Base-by-base conservation (phyloP, 2,113 vertebrate genomes). In the Aegotheles bennettii region DNA sequence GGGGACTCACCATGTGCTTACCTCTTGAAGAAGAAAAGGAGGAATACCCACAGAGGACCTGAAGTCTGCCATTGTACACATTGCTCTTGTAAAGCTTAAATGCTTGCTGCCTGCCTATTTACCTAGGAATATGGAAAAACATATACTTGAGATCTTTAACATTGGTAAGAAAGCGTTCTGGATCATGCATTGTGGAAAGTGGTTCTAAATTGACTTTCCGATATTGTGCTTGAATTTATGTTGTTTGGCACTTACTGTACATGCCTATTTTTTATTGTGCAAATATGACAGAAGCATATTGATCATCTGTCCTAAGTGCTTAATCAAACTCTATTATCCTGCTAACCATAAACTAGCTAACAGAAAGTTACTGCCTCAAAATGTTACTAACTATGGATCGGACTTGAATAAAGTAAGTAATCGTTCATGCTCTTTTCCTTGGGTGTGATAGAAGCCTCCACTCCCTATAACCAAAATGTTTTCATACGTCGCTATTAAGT, bases 241-340 rank as follows among this genome's bases (percentile, higher is more conserved):
- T 95, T 96, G 67, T 70, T 97, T 94, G 82, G 65, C 65, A 65
- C 59, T 94, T 57, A 43, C 76, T 94, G 63, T 93, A 83, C 24
- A 28, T 90, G 78, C 45, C 60, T 57, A 38, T 88, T 93, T 98
- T 97, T 98, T 89, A 95, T 94, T 97, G 87, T 95, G 70, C 94
- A 97, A 97, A 98, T 98, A 97, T 97, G 96, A 97, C 94, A 97
- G 94, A 94, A 83, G 73, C 48, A n/a, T 95, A 98, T 98, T 94
- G 96, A 98, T 97, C 90, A 78, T 15, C 70, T 93, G 73, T 87
- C 84, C 87, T 97, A 97, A 97, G 92, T 97, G 96, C 77, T 98
- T 98, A 97, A 98, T 98, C 97, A 98, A 98, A 97, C 81, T 96
- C 95, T 94, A 90, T 97, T 97, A 97, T 94, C 77, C 54, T 75